A percentile compares a stretch with the other conserved stretches of the same genome.
Conservation (phyloP, 2,888 invertebrate species). For the Bombyx huttoni region DNA sequence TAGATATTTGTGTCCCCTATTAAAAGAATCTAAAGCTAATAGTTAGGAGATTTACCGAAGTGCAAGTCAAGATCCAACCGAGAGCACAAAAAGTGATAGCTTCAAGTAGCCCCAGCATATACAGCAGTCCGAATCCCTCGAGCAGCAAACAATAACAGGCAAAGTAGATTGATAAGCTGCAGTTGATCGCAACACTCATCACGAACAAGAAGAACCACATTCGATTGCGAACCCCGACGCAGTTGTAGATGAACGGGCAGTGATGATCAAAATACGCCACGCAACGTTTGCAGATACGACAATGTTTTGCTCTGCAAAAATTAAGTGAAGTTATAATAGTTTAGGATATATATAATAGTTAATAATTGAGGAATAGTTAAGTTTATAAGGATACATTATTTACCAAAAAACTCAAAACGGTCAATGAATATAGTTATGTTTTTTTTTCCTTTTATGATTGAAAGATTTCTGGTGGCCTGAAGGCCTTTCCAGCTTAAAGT, state of each 20-base stretch:
- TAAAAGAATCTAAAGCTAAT: too few species aligned
- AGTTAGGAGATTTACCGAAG: slow-evolving; percentile 77
- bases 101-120: slow-evolving; percentile 85
- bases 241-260: slow-evolving; percentile 96
- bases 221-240: slow-evolving; percentile 91
- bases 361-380: too few species aligned
- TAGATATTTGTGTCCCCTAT: slow-evolving; percentile 8
- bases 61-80: slow-evolving; percentile 90
- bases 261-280: slow-evolving; percentile 94
- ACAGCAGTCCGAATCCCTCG: slow-evolving; percentile 88
- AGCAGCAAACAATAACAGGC: slow-evolving; percentile 88
- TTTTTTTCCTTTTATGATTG: too few species aligned
- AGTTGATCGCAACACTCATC: slow-evolving; percentile 89
- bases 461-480: too few species aligned
- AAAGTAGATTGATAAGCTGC: slow-evolving; percentile 89
- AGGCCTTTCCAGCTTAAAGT: too few species aligned
- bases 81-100: slow-evolving; percentile 88
- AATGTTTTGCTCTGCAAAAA: slow-evolving; percentile 82
- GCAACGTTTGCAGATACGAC: slow-evolving; percentile 91
- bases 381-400: too few species aligned
- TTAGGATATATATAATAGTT: too few species aligned
- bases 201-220: slow-evolving; percentile 95
- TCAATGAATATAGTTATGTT: too few species aligned
- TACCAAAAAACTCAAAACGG: too few species aligned
- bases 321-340: not conserved